phyloP scores from a whole-genome alignment of 2,113 vertebrate species.

The Onychorhynchus coronatus region DNA sequence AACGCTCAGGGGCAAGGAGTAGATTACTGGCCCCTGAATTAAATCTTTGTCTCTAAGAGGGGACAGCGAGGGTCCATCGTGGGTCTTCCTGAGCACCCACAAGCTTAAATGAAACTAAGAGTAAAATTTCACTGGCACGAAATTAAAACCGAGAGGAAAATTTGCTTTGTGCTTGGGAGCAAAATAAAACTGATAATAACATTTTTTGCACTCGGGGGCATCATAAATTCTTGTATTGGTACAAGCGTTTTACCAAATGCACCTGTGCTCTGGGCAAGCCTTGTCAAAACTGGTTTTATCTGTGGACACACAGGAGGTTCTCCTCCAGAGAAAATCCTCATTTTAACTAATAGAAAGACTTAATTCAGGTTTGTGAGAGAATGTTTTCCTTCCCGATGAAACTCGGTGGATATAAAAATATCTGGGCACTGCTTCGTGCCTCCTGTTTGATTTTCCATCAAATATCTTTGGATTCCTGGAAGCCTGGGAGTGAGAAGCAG shows the following conservation, averaged over 20 bases:
- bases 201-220: accelerated
- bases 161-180: background rate
- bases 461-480: background rate
- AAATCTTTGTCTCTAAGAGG: background rate
- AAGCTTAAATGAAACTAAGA: background rate
- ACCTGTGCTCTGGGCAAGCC: background rate
- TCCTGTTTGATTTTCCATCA: background rate
- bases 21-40: background rate
- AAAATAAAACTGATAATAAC: background rate
- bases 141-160: background rate
- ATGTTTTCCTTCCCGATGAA: background rate
- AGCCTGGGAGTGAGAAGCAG: background rate
- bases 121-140: background rate
- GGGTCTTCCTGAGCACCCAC: background rate
- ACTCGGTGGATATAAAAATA: background rate
- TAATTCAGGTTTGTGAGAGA: background rate
- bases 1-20: background rate
- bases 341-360: background rate
- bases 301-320: background rate
- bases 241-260: background rate
- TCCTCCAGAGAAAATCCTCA: background rate
- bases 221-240: background rate
- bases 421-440: background rate
- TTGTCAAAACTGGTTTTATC: background rate
- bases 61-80: background rate